Evolutionary conservation across 2,797 vertebrate genomes (phyloP), one percentile per base, ranked within the genome.

Genomic region (Schizopygopsis malacanthus): DNA sequence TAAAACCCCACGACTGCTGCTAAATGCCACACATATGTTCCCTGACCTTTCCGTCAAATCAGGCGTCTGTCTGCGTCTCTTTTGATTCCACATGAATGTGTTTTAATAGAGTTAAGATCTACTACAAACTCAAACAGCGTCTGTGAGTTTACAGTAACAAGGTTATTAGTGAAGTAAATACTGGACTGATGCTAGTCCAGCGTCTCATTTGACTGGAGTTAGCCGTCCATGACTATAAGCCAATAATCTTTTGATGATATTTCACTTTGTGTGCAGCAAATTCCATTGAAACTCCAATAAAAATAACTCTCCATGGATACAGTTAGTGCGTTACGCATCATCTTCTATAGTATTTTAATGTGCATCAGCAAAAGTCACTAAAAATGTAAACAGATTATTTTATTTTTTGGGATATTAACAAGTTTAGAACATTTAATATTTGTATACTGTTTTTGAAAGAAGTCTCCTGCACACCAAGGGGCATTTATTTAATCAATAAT

Each of bases 21-120:
- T 93, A 94, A 94, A 93, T 90, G 92, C 89, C 92, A 92, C 91
- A 86, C 87, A 90, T 93, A 90, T 89, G 86, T 77, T 86, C 92
- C 86, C 87, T 94, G 94, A 95, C 94, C 93, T 95, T 94, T 94
- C 88, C 75, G 88, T 92, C 92, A 91, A 92, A 94, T 92, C 92
- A 88, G 89, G 85, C 91, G 90, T 90, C 94, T 91, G 20, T 50
- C 20, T 20, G 90, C 91, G 90, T 90, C 69, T 85, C 88, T 67
- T 77, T 77, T 76, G 41, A 50, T 65, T 65, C 6, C 82, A 52
- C 50, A 41, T 16, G 9, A 84, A 67, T 9, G 22, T 1, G 59
- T 76, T 25, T 63, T 25, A 50, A 59, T 22, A 1, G 1, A 61
- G 33, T 25, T 52, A 52, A 79, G 41, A 79, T 16, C 13, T 9